These are phyloP conservation scores for Vesta saturnalis DNA, from an alignment of 2,888 invertebrate genomes.

Conservation along the genomic window DNA sequence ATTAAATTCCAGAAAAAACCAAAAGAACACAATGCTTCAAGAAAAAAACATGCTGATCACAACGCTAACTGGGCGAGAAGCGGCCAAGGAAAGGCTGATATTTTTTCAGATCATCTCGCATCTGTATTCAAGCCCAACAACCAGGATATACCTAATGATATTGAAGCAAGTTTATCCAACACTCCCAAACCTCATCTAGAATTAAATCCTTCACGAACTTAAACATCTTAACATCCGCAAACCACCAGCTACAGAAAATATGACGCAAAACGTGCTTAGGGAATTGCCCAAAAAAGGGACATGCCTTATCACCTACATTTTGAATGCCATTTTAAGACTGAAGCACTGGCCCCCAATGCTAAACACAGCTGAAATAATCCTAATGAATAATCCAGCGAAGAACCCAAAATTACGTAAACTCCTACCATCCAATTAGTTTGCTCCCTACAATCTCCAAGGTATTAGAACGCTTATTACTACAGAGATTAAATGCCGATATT, in stretches of 20 bases:
- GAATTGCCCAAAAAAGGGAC: not conserved
- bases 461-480: not conserved
- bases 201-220: not conserved
- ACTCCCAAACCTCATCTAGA: not conserved
- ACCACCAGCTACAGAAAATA: not conserved
- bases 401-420: not conserved
- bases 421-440: no score
- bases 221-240: not conserved
- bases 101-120: not conserved
- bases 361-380: slow-evolving; percentile 7
- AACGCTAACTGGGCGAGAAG: not conserved
- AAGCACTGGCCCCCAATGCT: not conserved
- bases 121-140: not conserved
- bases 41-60: not conserved
- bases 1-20: no score
- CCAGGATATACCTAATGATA: no score
- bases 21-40: no score
- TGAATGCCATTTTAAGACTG: not conserved
- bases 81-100: not conserved
- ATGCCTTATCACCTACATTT: not conserved
- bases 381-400: not conserved
- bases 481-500: not conserved
- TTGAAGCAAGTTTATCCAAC: not conserved
- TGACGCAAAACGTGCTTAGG: not conserved
- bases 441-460: slow-evolving; percentile 7